A percentile compares a stretch with the other conserved stretches of the same genome.
Evolutionary conservation across 2,113 vertebrate species (phyloP).

Genomic region (Osmerus eperlanus): DNA sequence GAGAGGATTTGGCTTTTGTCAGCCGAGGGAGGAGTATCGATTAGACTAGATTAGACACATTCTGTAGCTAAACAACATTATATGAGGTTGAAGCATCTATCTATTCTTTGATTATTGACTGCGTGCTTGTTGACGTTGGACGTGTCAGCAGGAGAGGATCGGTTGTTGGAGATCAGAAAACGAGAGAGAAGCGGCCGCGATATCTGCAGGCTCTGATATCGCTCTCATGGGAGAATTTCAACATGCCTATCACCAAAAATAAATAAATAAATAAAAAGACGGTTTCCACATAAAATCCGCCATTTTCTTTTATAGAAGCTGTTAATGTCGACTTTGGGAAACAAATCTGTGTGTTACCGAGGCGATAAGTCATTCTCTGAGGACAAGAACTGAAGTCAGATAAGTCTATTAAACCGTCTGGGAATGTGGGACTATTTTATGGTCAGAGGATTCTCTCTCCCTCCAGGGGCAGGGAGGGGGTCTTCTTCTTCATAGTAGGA

Average conservation of each 20-base stretch:
- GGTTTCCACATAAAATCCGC: conserved; percentile 27
- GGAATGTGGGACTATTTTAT: conserved; percentile 1
- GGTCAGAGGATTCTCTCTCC: conserved; percentile 13
- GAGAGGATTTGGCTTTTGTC: too few species aligned
- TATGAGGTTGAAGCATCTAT: too few species aligned
- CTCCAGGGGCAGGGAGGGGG: conserved; percentile 30
- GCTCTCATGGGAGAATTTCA: neutral
- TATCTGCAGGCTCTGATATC: neutral
- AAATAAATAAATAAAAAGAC: conserved; percentile 7
- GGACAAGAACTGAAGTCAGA: conserved; percentile 3
- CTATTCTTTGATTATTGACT: too few species aligned
- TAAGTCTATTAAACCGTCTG: neutral
- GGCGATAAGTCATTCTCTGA: conserved; percentile 18
- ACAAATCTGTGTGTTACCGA: conserved; percentile 28
- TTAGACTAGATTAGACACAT: too few species aligned
- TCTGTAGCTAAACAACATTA: too few species aligned
- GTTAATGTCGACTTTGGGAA: conserved; percentile 22
- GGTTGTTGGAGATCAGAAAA: too few species aligned
- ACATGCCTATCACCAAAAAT: conserved; percentile 31
- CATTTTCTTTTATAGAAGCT: conserved; percentile 37
- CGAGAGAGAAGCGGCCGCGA: neutral
- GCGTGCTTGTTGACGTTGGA: too few species aligned
- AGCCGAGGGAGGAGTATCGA: too few species aligned
- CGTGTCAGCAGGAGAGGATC: too few species aligned
- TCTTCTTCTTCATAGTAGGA: conserved; percentile 37